Conservation (phyloP, 2,888 invertebrate genomes). For the Callimorpha dominula region DNA sequence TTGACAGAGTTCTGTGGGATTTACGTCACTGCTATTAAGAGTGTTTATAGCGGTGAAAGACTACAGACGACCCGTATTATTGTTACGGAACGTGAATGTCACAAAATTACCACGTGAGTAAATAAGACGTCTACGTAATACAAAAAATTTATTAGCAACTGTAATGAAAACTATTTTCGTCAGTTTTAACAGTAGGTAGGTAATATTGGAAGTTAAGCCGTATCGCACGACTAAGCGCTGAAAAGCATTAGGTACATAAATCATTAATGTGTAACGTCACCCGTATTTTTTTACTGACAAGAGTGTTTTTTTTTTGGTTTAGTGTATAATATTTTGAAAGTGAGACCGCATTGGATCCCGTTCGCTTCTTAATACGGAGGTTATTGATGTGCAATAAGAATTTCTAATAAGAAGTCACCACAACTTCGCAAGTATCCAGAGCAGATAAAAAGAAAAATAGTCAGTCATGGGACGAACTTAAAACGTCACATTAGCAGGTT, state of each 20-base stretch:
- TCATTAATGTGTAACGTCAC: not conserved
- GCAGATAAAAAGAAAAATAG: too few species aligned
- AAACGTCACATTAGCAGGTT: too few species aligned
- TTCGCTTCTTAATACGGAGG: not conserved
- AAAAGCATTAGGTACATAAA: constrained; percentile 4
- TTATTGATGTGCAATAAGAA: too few species aligned
- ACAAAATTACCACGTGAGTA: not conserved
- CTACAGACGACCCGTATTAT: too few species aligned
- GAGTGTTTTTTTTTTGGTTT: not conserved
- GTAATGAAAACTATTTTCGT: not conserved
- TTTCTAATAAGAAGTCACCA: not conserved
- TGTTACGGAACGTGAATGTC: not conserved
- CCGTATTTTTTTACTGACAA: not conserved
- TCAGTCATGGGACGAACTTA: too few species aligned
- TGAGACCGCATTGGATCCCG: not conserved
- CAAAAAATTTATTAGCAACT: not conserved
- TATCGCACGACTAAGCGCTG: constrained; percentile 3
- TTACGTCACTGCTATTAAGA: too few species aligned
- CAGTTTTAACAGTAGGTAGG: not conserved
- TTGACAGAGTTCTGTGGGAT: too few species aligned
- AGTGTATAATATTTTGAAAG: not conserved
- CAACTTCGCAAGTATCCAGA: not conserved
- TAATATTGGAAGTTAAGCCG: constrained; percentile 1
- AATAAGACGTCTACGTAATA: not conserved
- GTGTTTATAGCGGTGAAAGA: too few species aligned